A percentile compares a stretch with the other conserved stretches of the same genome.
These are phyloP conservation scores for Xenus cinereus DNA, from an alignment of 2,113 vertebrate species.

Conservation along the genomic window DNA sequence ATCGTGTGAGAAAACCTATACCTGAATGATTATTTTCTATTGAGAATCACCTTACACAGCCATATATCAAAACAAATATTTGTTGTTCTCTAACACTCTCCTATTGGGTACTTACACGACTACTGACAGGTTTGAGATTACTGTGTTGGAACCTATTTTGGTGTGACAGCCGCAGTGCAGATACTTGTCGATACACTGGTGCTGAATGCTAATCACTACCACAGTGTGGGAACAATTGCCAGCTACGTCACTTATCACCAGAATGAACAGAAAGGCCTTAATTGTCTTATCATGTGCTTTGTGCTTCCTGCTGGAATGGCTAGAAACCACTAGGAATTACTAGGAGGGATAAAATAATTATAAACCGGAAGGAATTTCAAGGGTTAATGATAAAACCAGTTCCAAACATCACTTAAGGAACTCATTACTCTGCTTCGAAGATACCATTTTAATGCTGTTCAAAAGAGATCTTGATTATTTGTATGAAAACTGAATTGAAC, in stretches of 20 bases:
- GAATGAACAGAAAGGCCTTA: slow-evolving; percentile 34
- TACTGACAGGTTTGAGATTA: slow-evolving; percentile 21
- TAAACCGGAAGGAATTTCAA: background rate
- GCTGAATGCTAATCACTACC: slow-evolving; percentile 61
- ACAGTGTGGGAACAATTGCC: slow-evolving; percentile 46
- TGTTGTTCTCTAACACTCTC: background rate
- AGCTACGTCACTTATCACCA: slow-evolving; percentile 23
- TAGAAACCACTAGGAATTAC: slow-evolving; percentile 26
- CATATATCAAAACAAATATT: background rate
- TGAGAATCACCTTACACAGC: background rate
- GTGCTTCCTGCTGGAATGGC: background rate
- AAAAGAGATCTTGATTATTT: slow-evolving; percentile 22
- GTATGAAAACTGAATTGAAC: slow-evolving; percentile 5
- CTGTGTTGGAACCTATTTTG: slow-evolving; percentile 40
- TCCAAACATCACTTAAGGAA: slow-evolving; percentile 4
- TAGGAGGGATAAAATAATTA: background rate
- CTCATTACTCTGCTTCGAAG: background rate
- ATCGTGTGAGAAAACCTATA: background rate
- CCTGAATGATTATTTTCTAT: background rate
- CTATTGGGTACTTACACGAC: background rate
- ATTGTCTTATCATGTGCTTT: slow-evolving; percentile 13
- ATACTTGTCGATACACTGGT: slow-evolving; percentile 36
- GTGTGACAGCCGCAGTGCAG: slow-evolving; percentile 30
- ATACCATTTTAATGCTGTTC: background rate
- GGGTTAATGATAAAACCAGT: background rate